Conservation (phyloP, 1,140 invertebrate species). For the Drosophila persimilis region DNA sequence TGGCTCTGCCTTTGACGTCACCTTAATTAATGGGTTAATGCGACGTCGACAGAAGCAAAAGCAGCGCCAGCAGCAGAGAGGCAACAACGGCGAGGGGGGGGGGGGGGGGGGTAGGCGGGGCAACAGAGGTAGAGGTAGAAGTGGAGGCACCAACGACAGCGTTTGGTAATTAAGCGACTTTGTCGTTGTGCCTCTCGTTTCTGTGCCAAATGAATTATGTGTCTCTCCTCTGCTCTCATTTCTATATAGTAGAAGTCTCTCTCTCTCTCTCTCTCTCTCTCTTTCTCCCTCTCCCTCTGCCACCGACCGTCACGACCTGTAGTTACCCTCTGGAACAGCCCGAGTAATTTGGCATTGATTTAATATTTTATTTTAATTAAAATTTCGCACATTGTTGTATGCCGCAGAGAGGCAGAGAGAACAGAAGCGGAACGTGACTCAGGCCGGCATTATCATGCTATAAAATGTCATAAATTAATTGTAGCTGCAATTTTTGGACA, state of each 20-base stretch:
- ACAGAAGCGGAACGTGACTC: conserved; percentile 43
- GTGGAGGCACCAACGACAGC: conserved; percentile 25
- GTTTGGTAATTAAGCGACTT: conserved; percentile 79
- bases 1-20: conserved; percentile 74
- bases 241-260: neutral
- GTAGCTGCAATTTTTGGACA: conserved; percentile 66
- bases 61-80: no score
- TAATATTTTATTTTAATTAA: conserved; percentile 80
- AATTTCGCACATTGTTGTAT: conserved; percentile 45
- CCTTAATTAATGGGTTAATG: conserved; percentile 81
- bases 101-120: no score
- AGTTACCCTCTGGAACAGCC: conserved; percentile 24
- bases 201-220: conserved; percentile 78
- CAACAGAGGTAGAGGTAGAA: no score
- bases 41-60: conserved; percentile 52
- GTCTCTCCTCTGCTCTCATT: conserved; percentile 30
- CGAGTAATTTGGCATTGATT: conserved; percentile 70
- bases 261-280: no score
- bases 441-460: conserved; percentile 53
- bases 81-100: no score
- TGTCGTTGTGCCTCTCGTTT: conserved; percentile 63
- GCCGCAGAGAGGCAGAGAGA: conserved; percentile 3
- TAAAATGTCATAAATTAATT: conserved; percentile 71
- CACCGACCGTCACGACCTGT: no score
- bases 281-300: no score